Conservation (phyloP, 2,113 vertebrate species). For the Brachypodius melanocephalos region DNA sequence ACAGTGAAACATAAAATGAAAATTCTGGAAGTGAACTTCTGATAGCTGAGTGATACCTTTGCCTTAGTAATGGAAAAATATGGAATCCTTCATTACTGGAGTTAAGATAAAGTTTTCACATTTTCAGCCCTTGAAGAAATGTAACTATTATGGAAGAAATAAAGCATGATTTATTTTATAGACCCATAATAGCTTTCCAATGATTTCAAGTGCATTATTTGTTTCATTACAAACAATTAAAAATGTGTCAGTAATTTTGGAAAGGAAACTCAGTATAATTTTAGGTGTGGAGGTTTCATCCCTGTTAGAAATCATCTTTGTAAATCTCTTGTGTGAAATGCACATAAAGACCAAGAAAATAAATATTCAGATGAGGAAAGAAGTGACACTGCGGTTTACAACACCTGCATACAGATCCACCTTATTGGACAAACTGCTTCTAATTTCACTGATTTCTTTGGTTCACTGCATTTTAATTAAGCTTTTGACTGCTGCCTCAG, state of each 20-base stretch:
- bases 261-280: neutral
- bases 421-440: neutral
- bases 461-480: slow-evolving; percentile 36
- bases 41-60: neutral
- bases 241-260: neutral
- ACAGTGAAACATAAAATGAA: neutral
- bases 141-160: neutral
- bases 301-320: neutral
- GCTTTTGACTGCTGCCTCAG: neutral
- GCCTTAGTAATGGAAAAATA: neutral
- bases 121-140: neutral
- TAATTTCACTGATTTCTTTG: neutral
- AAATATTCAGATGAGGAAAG: neutral
- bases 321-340: neutral
- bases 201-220: neutral
- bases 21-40: neutral
- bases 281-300: neutral
- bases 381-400: neutral
- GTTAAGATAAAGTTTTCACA: neutral
- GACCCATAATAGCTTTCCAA: neutral
- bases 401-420: neutral
- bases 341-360: neutral
- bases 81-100: neutral
- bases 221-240: neutral
- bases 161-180: neutral